Conservation (phyloP, 1,140 invertebrate genomes). For the Drosophila santomea region DNA sequence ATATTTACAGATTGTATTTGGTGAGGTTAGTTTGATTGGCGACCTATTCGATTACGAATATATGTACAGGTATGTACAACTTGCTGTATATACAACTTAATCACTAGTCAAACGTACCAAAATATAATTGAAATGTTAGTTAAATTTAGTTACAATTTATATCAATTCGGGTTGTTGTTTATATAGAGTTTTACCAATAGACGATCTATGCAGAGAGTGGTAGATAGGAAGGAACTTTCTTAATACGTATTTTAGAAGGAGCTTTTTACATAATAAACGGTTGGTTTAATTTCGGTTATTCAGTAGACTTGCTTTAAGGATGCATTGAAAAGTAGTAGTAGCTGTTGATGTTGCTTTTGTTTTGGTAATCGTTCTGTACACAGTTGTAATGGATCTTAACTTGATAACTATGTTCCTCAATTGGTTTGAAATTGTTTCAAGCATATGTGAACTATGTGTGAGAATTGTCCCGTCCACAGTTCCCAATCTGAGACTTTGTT, state of each 20-base stretch:
- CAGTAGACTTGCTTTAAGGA: slow-evolving; percentile 54
- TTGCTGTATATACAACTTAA: slow-evolving; percentile 80
- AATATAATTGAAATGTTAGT: slow-evolving; percentile 74
- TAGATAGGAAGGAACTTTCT: slow-evolving; percentile 60
- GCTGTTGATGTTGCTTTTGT: slow-evolving; percentile 41
- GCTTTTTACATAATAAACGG: slow-evolving; percentile 63
- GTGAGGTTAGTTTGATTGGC: slow-evolving; percentile 51
- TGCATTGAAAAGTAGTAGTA: slow-evolving; percentile 54
- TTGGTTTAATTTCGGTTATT: slow-evolving; percentile 48
- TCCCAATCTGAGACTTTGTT: slow-evolving; percentile 85
- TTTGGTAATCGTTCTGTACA: slow-evolving; percentile 67
- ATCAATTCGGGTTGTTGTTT: slow-evolving; percentile 56
- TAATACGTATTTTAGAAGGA: slow-evolving; percentile 61
- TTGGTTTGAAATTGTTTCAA: slow-evolving; percentile 43
- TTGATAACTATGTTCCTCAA: slow-evolving; percentile 37
- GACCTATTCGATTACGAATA: slow-evolving; percentile 56
- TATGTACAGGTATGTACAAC: slow-evolving; percentile 75
- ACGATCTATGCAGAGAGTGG: slow-evolving; percentile 65
- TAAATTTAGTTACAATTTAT: slow-evolving; percentile 78
- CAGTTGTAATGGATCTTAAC: slow-evolving; percentile 63
- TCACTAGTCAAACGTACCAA: slow-evolving; percentile 76
- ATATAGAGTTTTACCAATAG: slow-evolving; percentile 72
- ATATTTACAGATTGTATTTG: slow-evolving; percentile 73
- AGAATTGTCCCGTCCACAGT: slow-evolving; percentile 86
- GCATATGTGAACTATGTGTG: slow-evolving; percentile 85